Evolutionary conservation across 1,140 invertebrate genomes (phyloP).

Genomic region (Caenorhabditis brenneri): DNA sequence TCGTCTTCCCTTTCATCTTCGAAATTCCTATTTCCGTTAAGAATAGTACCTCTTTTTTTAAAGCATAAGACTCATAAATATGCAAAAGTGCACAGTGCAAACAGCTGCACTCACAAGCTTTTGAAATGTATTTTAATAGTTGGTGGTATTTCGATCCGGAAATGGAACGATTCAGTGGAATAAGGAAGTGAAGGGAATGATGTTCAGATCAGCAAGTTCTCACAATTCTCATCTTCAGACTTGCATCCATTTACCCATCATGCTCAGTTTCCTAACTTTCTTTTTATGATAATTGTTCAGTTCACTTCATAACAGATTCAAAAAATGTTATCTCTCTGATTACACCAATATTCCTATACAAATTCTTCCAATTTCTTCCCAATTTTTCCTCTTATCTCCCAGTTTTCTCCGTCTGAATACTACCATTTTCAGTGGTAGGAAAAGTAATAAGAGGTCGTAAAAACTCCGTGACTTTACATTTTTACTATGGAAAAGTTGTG

Average conservation of each 20-base stretch:
- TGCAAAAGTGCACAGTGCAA: neutral
- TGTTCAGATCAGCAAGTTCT: too few species aligned
- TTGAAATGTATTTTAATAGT: too few species aligned
- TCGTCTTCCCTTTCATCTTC: neutral
- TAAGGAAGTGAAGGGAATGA: too few species aligned
- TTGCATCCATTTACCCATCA: neutral
- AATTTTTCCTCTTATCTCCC: neutral
- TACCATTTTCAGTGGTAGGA: neutral
- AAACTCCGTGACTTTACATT: neutral
- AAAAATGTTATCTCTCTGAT: too few species aligned
- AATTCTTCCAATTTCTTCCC: neutral
- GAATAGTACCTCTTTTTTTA: neutral
- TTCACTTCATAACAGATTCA: too few species aligned
- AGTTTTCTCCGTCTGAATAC: too few species aligned
- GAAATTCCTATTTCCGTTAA: neutral
- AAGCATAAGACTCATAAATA: neutral
- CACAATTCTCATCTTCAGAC: too few species aligned
- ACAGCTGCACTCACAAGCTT: neutral
- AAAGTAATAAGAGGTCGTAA: neutral
- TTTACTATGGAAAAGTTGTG: too few species aligned
- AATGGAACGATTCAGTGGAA: too few species aligned
- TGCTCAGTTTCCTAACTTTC: neutral
- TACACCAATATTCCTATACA: too few species aligned
- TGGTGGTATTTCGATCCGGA: neutral
- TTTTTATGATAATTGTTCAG: too few species aligned